phyloP scores from a whole-genome alignment of 1,140 invertebrate species.

The Papilio xuthus region DNA sequence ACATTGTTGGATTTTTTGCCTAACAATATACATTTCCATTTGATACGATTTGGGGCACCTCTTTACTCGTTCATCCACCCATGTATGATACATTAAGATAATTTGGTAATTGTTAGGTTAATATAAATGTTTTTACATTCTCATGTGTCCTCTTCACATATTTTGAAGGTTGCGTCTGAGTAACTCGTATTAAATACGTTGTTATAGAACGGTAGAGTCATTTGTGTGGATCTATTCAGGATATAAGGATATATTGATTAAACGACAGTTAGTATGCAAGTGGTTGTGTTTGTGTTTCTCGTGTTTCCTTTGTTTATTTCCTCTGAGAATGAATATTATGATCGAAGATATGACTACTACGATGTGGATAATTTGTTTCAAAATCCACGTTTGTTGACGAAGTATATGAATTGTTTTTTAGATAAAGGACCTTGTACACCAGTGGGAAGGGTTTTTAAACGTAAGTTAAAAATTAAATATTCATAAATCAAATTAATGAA shows the following conservation, averaged over 20 bases:
- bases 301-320: slow-evolving; percentile 15
- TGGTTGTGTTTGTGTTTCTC: not conserved
- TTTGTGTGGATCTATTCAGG: not conserved
- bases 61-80: not conserved
- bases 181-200: slow-evolving; percentile 8
- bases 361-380: slow-evolving; percentile 85
- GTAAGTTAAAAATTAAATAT: slow-evolving; percentile 72
- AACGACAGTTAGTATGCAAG: slow-evolving; percentile 4
- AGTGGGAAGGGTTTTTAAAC: slow-evolving; percentile 86
- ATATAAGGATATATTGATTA: no score
- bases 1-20: no score
- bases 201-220: not conserved
- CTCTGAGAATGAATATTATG: slow-evolving; percentile 48
- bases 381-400: slow-evolving; percentile 84
- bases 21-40: no score
- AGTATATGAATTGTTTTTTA: slow-evolving; percentile 86
- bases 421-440: slow-evolving; percentile 85
- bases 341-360: slow-evolving; percentile 81
- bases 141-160: not conserved
- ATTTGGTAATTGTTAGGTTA: not conserved
- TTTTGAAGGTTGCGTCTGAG: not conserved
- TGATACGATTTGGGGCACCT: not conserved
- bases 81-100: not conserved
- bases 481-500: no score
- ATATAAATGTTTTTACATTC: slow-evolving; percentile 3